Evolutionary conservation across 2,113 vertebrate genomes (phyloP).

Genomic region (Antigone vipio): DNA sequence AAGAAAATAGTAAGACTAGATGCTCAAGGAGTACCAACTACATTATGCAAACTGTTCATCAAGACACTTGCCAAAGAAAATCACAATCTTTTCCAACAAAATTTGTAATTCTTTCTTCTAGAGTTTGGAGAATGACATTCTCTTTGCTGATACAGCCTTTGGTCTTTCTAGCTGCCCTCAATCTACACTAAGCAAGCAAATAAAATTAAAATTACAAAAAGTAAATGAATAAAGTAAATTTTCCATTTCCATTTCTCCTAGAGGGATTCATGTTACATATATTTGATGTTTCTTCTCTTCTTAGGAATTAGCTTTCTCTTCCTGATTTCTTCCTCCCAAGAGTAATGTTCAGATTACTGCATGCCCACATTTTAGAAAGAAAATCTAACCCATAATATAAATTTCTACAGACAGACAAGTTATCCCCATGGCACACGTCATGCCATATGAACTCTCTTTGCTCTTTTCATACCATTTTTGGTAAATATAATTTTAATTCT

Average conservation of each 20-base stretch:
- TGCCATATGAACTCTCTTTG: neutral
- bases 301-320: slow-evolving; percentile 37
- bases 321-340: slow-evolving; percentile 15
- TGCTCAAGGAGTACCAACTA: neutral
- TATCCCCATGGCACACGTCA: neutral
- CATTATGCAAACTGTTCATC: neutral
- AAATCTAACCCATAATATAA: neutral
- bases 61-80: slow-evolving; percentile 31
- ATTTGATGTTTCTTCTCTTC: slow-evolving; percentile 40
- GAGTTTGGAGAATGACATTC: slow-evolving; percentile 3
- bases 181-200: slow-evolving; percentile 54
- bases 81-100: neutral
- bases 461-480: neutral
- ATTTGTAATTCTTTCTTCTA: slow-evolving; percentile 13
- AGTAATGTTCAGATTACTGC: neutral
- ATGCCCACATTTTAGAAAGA: neutral
- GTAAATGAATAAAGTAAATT: slow-evolving; percentile 63
- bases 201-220: slow-evolving; percentile 63
- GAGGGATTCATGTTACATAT: slow-evolving; percentile 36
- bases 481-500: neutral
- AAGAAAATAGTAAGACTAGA: neutral
- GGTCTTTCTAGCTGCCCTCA: slow-evolving; percentile 39
- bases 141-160: slow-evolving; percentile 46
- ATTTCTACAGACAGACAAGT: neutral
- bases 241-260: slow-evolving; percentile 50